Evolutionary conservation across 1,140 invertebrate genomes (phyloP).

Genomic region (Tetragonula clypearis): DNA sequence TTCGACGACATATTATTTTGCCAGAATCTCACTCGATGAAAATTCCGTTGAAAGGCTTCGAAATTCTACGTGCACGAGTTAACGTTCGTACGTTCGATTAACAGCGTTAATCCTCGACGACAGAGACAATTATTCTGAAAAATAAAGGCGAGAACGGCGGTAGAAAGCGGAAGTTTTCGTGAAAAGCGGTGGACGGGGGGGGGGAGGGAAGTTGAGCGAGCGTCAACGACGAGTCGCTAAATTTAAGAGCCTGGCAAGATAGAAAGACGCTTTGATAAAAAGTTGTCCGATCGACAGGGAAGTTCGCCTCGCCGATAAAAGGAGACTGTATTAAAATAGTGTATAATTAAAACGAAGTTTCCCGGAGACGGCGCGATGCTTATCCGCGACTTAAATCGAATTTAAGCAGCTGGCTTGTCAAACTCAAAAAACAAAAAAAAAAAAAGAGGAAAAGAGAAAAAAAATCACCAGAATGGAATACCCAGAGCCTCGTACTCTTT

Average conservation of each 20-base stretch:
- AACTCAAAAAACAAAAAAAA: not conserved
- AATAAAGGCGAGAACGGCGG: not conserved
- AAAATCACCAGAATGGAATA: constrained; percentile 7
- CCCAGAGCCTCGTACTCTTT: not conserved
- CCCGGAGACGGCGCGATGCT: constrained; percentile 14
- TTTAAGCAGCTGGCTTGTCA: constrained; percentile 43
- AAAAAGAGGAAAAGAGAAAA: no score
- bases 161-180: not conserved
- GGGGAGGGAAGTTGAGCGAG: constrained; percentile 5
- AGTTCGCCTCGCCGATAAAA: constrained; percentile 25
- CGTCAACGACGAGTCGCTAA: not conserved
- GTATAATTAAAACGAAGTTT: constrained; percentile 45
- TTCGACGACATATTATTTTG: not conserved
- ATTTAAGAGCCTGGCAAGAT: constrained; percentile 18
- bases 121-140: not conserved
- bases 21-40: not conserved
- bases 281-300: constrained; percentile 10
- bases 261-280: constrained; percentile 43
- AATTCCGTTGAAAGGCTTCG: not conserved
- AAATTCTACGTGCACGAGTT: not conserved
- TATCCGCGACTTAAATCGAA: constrained; percentile 35
- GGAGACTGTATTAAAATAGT: constrained; percentile 37
- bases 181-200: not conserved
- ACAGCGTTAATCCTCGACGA: not conserved
- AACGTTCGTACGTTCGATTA: not conserved